phyloP scores from a whole-genome alignment of 35 echinoderm and acorn worm genomes.

The Lytechinus variegatus region DNA sequence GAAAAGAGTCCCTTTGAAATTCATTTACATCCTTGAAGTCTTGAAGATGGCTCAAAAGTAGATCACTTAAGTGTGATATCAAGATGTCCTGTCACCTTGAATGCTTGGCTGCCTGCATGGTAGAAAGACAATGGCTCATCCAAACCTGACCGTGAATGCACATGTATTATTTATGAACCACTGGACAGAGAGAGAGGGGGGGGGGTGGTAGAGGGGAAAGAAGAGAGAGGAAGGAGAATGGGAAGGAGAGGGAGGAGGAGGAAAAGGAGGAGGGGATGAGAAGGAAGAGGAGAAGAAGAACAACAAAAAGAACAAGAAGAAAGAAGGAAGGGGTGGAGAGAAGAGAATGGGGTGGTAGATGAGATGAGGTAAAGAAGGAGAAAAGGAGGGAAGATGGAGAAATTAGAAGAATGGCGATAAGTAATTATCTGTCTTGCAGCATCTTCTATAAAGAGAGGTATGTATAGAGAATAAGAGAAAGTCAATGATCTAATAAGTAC shows the following conservation, averaged over 20 bases:
- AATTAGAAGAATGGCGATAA: neutral
- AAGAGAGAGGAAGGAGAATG: neutral
- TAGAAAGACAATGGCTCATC: neutral
- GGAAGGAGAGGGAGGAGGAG: too few species aligned
- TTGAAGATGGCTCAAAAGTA: neutral
- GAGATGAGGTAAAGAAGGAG: neutral
- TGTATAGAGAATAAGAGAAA: neutral
- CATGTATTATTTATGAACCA: too few species aligned
- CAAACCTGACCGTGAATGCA: too few species aligned
- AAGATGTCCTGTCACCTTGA: neutral
- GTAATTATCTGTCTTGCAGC: too few species aligned
- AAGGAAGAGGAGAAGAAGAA: too few species aligned
- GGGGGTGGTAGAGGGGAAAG: neutral
- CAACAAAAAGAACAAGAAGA: neutral
- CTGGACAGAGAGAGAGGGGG: neutral
- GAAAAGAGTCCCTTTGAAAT: neutral
- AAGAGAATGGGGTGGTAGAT: neutral
- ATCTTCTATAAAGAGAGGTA: neutral
- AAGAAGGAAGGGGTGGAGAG: neutral
- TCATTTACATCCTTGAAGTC: neutral
- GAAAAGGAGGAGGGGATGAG: neutral
- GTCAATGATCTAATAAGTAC: too few species aligned
- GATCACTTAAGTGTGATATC: neutral
- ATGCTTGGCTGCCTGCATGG: neutral
- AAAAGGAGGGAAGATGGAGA: neutral